These are phyloP conservation scores for Idris sp. DNA, from an alignment of 1,140 invertebrate genomes.

Conservation along the genomic window DNA sequence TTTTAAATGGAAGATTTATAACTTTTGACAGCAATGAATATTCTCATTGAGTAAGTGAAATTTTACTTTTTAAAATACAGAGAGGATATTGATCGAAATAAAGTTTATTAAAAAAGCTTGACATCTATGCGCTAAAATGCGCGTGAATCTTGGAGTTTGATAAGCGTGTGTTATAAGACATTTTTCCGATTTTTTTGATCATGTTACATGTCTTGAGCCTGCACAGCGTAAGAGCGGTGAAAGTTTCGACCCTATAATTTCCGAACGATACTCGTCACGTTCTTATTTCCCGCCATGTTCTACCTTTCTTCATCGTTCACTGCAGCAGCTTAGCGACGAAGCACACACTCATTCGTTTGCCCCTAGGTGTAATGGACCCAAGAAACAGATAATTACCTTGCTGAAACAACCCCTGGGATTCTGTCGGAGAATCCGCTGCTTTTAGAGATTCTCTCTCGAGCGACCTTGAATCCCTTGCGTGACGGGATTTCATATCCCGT, in stretches of 20 bases:
- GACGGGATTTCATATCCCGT: conserved; percentile 50
- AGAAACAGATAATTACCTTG: conserved; percentile 74
- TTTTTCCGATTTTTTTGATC: conserved; percentile 39
- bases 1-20: too few species aligned
- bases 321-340: conserved; percentile 54
- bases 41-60: too few species aligned
- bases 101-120: conserved; percentile 53
- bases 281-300: conserved; percentile 77
- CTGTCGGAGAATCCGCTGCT: conserved; percentile 49
- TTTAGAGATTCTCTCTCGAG: conserved; percentile 61
- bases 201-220: too few species aligned
- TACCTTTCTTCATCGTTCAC: conserved; percentile 59
- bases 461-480: conserved; percentile 61
- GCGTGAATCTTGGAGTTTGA: conserved; percentile 42
- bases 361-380: conserved; percentile 72
- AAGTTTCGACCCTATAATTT: conserved; percentile 72
- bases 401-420: conserved; percentile 59
- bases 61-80: too few species aligned
- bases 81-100: conserved; percentile 34
- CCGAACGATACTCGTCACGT: conserved; percentile 72
- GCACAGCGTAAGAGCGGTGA: conserved; percentile 53
- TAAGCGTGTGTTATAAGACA: conserved; percentile 52
- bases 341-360: conserved; percentile 52
- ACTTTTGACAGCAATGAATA: too few species aligned
- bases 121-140: conserved; percentile 35